Base-by-base conservation (phyloP, 2,113 vertebrate species). In the Formicarius rufipectus region DNA sequence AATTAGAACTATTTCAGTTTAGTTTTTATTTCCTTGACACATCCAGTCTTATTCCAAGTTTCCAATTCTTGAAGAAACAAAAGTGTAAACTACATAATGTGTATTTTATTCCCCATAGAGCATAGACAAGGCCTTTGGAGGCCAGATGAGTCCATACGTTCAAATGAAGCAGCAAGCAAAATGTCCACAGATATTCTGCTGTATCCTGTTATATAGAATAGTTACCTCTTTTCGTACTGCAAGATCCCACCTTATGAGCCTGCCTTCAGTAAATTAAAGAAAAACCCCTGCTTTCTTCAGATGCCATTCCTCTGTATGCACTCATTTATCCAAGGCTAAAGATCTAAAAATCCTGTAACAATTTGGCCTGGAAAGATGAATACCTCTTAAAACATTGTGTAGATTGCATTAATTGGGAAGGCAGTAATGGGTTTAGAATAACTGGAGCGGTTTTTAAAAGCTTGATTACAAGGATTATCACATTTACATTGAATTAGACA, bases 301-400 rank as follows among this genome's bases (percentile, higher is more conserved):
- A 97, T 96, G 80, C 90, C 82, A 96, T 96, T 97, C 85, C 96
- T 97, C 96, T 96, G 77, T 94, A 95, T 91, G 93, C 92, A 96
- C 81, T 97, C 93, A 88, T 97, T 96, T 97, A 94, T 97, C 96
- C 95, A 96, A 97, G 95, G 97, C 96, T 97, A 96, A 96, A 95
- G 96, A 98, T 98, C 96, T 84, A 96, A 97, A 97, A 97, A 30
- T 95, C 83, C 94, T 95, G 71, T 92, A 93, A 97, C 89, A 94
- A 97, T 79, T 98, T 97, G 96, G 94, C 96, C 96, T 96, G 95
- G 96, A 97, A 97, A 97, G 97, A 97, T 96, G 96, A 98, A 97
- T 96, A 42, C 44, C 90, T 89, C 97, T 98, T 97, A 96, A 97
- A 98, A 98, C 92, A 96, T 96, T 81, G 96, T 96, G 92, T 98